These are phyloP conservation scores for Silurus aristotelis DNA, from an alignment of 2,797 vertebrate species.

Conservation along the genomic window DNA sequence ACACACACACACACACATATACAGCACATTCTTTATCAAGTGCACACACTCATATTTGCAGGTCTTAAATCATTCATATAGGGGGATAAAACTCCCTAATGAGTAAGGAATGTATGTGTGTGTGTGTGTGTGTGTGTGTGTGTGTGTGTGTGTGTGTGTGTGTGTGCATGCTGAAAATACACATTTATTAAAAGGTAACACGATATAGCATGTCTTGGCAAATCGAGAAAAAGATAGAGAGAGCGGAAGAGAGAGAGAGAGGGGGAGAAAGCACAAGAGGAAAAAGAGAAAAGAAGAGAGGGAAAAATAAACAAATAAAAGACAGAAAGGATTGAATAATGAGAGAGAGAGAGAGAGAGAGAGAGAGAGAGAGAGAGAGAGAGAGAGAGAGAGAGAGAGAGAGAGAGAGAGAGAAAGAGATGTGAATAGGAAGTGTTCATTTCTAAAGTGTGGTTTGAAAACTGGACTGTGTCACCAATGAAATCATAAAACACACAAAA, in stretches of 20 bases:
- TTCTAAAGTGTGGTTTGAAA: conserved; percentile 1
- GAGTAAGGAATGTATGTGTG: not conserved
- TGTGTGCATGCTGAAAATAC: not conserved
- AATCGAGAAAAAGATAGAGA: conserved; percentile 4
- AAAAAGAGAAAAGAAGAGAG: not conserved
- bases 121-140: not conserved
- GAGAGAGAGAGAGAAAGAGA: not conserved
- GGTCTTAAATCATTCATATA: conserved; percentile 22
- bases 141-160: not conserved
- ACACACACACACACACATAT: not conserved
- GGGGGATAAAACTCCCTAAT: conserved; percentile 10
- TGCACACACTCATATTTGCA: conserved; percentile 29
- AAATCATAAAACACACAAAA: conserved; percentile 7
- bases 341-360: not conserved
- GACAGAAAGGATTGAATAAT: too few relatives aligned
- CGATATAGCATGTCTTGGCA: conserved; percentile 1
- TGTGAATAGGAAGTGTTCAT: not conserved
- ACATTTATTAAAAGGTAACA: conserved; percentile 19
- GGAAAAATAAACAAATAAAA: not conserved
- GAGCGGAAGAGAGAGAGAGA: not conserved
- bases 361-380: not conserved
- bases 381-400: not conserved
- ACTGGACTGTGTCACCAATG: not conserved
- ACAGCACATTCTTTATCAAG: not conserved
- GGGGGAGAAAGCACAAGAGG: not conserved